A percentile compares a stretch with the other conserved stretches of the same genome.
These are phyloP conservation scores for Ciconia boyciana DNA, from an alignment of 2,113 vertebrate species.

Conservation along the genomic window DNA sequence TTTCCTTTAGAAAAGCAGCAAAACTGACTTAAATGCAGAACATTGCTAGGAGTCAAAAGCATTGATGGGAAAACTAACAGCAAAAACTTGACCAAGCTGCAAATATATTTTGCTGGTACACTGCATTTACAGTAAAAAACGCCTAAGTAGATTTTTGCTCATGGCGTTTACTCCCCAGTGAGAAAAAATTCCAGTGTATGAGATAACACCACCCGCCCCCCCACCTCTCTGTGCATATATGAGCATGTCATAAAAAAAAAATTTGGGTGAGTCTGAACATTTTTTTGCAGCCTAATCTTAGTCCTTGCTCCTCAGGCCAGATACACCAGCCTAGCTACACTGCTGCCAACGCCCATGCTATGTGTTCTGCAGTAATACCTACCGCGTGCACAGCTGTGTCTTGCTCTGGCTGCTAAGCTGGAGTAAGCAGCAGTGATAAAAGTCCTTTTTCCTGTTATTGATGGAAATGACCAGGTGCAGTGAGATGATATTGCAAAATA, in stretches of 20 bases:
- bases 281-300: neutral
- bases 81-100: neutral
- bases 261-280: neutral
- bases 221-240: neutral
- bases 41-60: neutral
- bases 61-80: neutral
- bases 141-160: neutral
- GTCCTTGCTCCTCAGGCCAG: neutral
- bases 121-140: neutral
- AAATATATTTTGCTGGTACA: slow-evolving; percentile 20
- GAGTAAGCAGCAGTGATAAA: neutral
- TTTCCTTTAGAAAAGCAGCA: slow-evolving; percentile 13
- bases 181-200: neutral
- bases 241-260: neutral
- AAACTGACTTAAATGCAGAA: slow-evolving; percentile 9
- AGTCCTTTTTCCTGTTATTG: neutral
- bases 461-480: neutral
- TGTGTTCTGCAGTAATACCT: neutral
- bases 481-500: neutral
- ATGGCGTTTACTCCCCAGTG: neutral
- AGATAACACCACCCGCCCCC: neutral
- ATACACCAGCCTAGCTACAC: neutral
- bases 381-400: neutral
- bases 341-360: neutral
- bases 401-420: neutral